A percentile compares a stretch with the other conserved stretches of the same genome.
phyloP scores from a whole-genome alignment of 2,797 vertebrate genomes.

The Myioborus melanocephalus region DNA sequence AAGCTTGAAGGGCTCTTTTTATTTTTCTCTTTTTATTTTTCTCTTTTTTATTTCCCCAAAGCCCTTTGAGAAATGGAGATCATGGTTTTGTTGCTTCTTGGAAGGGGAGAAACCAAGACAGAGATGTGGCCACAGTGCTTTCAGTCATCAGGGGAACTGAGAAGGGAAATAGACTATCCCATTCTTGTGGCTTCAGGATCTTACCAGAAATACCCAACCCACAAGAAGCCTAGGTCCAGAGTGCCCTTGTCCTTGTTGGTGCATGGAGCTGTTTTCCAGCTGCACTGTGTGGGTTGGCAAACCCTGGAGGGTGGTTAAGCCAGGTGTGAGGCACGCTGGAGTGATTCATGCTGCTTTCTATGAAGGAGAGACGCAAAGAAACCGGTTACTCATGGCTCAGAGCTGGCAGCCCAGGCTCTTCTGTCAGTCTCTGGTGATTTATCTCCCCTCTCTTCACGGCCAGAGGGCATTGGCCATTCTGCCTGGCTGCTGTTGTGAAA shows the following conservation, averaged over 20 bases:
- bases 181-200: neutral
- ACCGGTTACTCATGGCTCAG: conserved; percentile 14
- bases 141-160: neutral
- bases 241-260: fast-evolving
- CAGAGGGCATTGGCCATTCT: conserved; percentile 4
- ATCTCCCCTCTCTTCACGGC: conserved; percentile 8
- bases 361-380: conserved; percentile 61
- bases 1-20: neutral
- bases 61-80: neutral
- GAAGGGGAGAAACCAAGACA: neutral
- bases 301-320: neutral
- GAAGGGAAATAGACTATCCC: neutral
- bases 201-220: neutral
- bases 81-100: neutral
- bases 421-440: conserved; percentile 38
- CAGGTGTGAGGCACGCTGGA: neutral
- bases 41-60: neutral
- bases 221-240: neutral
- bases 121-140: neutral
- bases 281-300: neutral
- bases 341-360: conserved; percentile 65
- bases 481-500: conserved; percentile 22
- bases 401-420: conserved; percentile 16
- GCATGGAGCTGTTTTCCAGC: neutral
- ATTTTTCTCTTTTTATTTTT: neutral